Evolutionary conservation across 2,797 vertebrate species (phyloP).

Genomic region (Trematomus bernacchii): DNA sequence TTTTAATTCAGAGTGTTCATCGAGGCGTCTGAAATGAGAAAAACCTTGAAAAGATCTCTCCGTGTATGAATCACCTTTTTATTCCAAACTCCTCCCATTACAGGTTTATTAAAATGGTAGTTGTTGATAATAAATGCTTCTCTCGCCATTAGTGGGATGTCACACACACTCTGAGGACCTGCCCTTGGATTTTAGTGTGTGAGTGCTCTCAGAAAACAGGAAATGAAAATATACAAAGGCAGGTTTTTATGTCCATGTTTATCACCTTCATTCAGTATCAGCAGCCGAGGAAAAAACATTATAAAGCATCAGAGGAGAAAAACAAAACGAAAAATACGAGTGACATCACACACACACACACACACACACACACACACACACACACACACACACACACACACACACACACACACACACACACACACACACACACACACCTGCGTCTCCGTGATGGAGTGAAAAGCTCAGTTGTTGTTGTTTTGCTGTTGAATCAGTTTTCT

Average conservation of each 20-base stretch:
- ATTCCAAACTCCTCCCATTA: conserved; percentile 65
- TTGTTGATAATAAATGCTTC: conserved; percentile 71
- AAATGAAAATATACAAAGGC: conserved; percentile 70
- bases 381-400: conserved; percentile 14
- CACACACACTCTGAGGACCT: conserved; percentile 45
- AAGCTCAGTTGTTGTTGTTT: conserved; percentile 46
- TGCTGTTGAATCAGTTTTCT: conserved; percentile 58
- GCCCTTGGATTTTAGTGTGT: conserved; percentile 61
- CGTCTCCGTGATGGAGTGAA: conserved; percentile 36
- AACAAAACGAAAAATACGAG: conserved; percentile 44
- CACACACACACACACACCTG: conserved; percentile 25
- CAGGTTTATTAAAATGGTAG: conserved; percentile 68
- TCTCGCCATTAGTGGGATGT: conserved; percentile 65
- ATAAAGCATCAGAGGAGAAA: conserved; percentile 49
- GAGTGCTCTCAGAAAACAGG: conserved; percentile 48
- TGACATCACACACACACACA: background rate
- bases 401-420: conserved; percentile 15
- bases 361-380: background rate
- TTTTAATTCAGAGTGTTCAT: conserved; percentile 61
- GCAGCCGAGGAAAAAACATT: conserved; percentile 46
- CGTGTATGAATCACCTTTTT: conserved; percentile 56
- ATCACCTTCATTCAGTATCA: conserved; percentile 72
- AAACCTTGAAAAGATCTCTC: conserved; percentile 69
- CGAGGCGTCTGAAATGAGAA: conserved; percentile 54
- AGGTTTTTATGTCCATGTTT: conserved; percentile 72